Base-by-base conservation (phyloP, 2,113 vertebrate genomes). In the Typhlomys cinereus region DNA sequence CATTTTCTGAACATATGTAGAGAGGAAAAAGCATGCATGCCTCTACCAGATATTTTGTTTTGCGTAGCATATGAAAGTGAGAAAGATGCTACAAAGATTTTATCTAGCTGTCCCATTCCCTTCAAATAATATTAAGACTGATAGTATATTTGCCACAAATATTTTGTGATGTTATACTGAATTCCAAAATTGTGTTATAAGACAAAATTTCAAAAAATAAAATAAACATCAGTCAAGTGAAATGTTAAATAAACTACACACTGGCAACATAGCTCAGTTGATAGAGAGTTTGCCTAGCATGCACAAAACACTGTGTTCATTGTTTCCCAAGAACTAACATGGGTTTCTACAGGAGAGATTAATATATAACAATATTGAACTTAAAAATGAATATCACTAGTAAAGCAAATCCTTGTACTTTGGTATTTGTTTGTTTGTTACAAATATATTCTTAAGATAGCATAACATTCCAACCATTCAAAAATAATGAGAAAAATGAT, bases 361-460 rank as follows among this genome's bases (percentile, higher is more conserved):
- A 57, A 50, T 67, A 67, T 39, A 2, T 13, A 76, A 61, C 7
- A 34, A 78, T 59, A 31, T 86, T 85, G 67, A 82, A 87, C 61
- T 74, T 6, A 75, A 86, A 4, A 89, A 5, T 70, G 10, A 88
- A 67, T 54, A 82, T 73, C 25, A 85, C 12, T 78, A 52, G 52
- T 12, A 91, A 88, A 88, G 44, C 13, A 62, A 94, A 90, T 44
- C 15, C 70, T 82, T 78, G 3, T 48, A 88, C 64, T 94, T 94
- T 48, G 44, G 17, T 71, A 17, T 82, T 88, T 84, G 87, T 74
- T 84, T 69, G 86, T 67, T 88, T 64, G 57, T 10, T 79, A 86
- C 29, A 83, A 83, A 89, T 64, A 52, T 1, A 50, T 61, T 91
- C 23, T 75, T 27, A 75, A 25, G 12, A 75, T 75, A 23, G 90